Conservation (phyloP, 2,113 vertebrate species). For the Mormyrus iriodes region DNA sequence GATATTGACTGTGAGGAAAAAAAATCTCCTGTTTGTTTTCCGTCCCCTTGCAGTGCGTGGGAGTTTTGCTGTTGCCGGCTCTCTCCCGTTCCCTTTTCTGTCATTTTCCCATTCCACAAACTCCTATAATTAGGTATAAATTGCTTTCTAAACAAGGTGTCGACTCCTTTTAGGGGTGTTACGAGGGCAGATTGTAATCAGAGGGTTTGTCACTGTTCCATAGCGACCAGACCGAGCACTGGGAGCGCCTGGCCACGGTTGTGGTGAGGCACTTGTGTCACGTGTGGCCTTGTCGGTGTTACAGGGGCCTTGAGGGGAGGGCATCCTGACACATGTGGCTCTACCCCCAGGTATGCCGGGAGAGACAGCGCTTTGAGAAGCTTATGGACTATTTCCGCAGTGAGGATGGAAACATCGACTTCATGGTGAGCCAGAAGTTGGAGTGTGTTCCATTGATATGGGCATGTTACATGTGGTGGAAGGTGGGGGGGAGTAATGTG, state of each 20-base stretch:
- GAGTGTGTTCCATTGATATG: not conserved
- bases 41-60: conserved; percentile 11
- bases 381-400: conserved; percentile 94
- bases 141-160: conserved; percentile 24
- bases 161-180: conserved; percentile 22
- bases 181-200: conserved; percentile 24
- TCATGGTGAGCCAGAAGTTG: conserved; percentile 70
- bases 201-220: conserved; percentile 18
- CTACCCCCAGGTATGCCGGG: conserved; percentile 80
- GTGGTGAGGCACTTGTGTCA: not conserved
- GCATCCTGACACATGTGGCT: not conserved
- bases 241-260: not conserved
- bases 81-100: conserved; percentile 13
- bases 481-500: not conserved
- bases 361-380: conserved; percentile 91
- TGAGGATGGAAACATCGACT: conserved; percentile 95
- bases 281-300: not conserved
- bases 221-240: not conserved
- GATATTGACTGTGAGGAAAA: not conserved
- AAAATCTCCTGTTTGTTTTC: conserved; percentile 27
- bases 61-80: conserved; percentile 26
- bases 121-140: conserved; percentile 34
- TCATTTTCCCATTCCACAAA: conserved; percentile 40
- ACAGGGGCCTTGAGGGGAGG: not conserved
- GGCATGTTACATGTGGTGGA: not conserved